These are phyloP conservation scores for Drosophila peninsularis DNA, from an alignment of 2,888 invertebrate genomes.

Conservation along the genomic window DNA sequence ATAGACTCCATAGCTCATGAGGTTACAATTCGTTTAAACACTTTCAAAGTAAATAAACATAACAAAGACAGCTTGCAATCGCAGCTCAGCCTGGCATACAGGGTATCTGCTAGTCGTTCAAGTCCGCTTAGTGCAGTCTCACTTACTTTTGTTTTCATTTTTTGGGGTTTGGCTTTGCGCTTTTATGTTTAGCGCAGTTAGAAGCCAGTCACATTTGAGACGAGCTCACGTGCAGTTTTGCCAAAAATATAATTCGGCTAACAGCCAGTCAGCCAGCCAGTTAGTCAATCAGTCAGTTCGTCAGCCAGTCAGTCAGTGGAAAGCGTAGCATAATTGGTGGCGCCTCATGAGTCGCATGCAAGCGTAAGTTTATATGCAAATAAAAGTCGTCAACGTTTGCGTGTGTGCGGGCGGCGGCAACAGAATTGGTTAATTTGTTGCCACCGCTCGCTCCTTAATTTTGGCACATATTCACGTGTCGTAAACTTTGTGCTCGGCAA, in stretches of 20 bases:
- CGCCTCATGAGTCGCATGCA: slow-evolving; percentile 80
- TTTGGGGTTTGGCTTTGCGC: slow-evolving; percentile 60
- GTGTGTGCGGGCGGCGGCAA: slow-evolving; percentile 49
- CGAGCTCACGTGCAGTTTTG: slow-evolving; percentile 74
- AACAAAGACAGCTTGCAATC: rapidly evolving
- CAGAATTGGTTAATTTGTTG: slow-evolving; percentile 76
- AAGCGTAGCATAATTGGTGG: slow-evolving; percentile 65
- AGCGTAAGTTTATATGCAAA: slow-evolving; percentile 76
- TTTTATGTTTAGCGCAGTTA: slow-evolving; percentile 60
- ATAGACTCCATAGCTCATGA: no score
- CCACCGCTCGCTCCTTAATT: slow-evolving; percentile 38
- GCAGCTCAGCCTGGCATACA: no score
- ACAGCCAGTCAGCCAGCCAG: slow-evolving; percentile 4
- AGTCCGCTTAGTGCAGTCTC: no score
- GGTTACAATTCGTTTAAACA: no score
- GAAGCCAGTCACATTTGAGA: slow-evolving; percentile 68
- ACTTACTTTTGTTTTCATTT: slow-evolving; percentile 7
- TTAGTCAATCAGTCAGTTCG: slow-evolving; percentile 14
- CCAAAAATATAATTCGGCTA: slow-evolving; percentile 35
- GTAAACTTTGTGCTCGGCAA: slow-evolving; percentile 55
- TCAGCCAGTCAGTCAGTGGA: slow-evolving; percentile 5
- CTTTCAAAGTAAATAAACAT: no score
- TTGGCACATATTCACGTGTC: slow-evolving; percentile 58
- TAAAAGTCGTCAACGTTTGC: slow-evolving; percentile 20
- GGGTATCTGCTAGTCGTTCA: not conserved